Base-by-base conservation (phyloP, 2,888 invertebrate genomes). In the Fragum sueziense region DNA sequence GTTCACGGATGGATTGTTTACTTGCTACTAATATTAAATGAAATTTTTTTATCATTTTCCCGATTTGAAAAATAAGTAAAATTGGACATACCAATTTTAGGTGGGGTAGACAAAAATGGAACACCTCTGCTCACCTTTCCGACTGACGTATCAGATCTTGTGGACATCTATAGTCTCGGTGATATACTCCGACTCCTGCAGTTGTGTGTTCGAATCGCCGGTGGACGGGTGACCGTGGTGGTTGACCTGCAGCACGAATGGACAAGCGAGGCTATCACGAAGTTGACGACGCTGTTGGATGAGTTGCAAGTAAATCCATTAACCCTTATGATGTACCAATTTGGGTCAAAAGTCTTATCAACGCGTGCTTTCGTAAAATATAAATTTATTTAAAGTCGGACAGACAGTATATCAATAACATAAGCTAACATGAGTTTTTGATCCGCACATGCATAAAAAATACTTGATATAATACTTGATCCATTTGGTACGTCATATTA, bases 211-310 rank as follows among this genome's bases (percentile, higher is more conserved):
- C 74, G 79, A 29, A 59, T 81, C 0, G 79, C 79, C 34, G 76
- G 73, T 2, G 75, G 77, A 11, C 75, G 76, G 29, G 78, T 88
- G 7, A 76, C 88, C 1, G 82, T 88, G 25, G 57, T 90, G 27
- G 85, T 83, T 3, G 86, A 88, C 67, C 78, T 90, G 9, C 84
- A 82, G 20, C 68, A 80, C 1, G 87, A 85, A 20, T 87, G 85
- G 54, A 80, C 71, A 33, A 79, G 83, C 2, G 77, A 80, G 20
- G 71, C 81, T 20, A 84, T 88, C 54, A 77, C 68, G 0, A 80
- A 84, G 62, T 34, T 88, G 3, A 80, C 87, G 14, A 82, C 86
- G 31, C 82, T 88, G 14, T 69, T 89, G 27, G 86, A 88, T 51
- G 74, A 80, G 33, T 72, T 89, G 11, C 88, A 89, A 87, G 90